These are phyloP conservation scores for Syngnathus scovelli DNA, from an alignment of 2,113 vertebrate genomes.

Conservation along the genomic window DNA sequence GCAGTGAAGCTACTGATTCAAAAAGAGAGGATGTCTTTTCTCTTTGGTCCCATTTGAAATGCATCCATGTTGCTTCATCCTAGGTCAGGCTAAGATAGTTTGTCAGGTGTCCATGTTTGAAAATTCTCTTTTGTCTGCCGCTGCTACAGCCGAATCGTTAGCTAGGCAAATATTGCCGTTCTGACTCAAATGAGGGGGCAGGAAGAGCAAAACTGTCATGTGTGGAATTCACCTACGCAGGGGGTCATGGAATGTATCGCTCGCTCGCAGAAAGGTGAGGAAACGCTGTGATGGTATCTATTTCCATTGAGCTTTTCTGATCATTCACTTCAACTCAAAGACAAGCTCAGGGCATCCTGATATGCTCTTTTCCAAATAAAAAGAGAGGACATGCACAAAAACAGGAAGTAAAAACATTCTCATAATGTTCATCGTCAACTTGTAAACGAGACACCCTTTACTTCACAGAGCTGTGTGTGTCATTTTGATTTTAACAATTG, in stretches of 20 bases:
- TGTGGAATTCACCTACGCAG: too few species aligned
- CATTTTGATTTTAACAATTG: not conserved
- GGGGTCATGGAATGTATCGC: too few species aligned
- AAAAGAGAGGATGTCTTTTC: not conserved
- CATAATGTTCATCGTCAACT: not conserved
- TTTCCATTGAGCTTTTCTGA: not conserved
- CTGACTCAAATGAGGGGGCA: too few species aligned
- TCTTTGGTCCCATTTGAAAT: too few species aligned
- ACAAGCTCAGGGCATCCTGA: not conserved
- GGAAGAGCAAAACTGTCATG: too few species aligned
- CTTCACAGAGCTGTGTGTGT: not conserved
- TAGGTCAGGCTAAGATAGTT: too few species aligned
- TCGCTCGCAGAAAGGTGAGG: too few species aligned
- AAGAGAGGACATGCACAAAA: not conserved
- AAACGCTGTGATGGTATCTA: not conserved
- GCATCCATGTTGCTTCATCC: too few species aligned
- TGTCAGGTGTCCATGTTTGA: too few species aligned
- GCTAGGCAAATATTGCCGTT: too few species aligned
- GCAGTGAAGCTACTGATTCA: not conserved
- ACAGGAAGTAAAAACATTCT: conserved; percentile 4
- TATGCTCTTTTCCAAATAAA: conserved; percentile 8
- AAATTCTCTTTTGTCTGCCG: too few species aligned
- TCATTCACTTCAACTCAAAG: conserved; percentile 1
- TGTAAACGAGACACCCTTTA: not conserved
- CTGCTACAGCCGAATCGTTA: too few species aligned